Base-by-base conservation (phyloP, 2,113 vertebrate species). In the Oceanites oceanicus region DNA sequence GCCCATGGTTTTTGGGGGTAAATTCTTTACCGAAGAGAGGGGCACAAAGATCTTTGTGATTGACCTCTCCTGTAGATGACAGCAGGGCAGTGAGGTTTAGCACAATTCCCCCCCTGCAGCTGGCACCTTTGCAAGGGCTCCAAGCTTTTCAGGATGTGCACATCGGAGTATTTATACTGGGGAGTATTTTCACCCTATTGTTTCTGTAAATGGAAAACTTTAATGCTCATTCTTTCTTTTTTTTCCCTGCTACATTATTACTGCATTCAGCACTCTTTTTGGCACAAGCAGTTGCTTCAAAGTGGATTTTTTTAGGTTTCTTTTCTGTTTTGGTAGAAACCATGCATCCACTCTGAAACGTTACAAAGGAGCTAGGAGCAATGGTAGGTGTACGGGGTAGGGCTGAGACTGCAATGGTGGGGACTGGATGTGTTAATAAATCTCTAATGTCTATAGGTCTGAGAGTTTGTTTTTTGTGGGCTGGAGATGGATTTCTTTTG, bases 91-190 rank as follows among this genome's bases (percentile, higher is more conserved):
- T 25, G 56, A 78, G 10, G 8, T 70, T 62, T 19, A 61, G 32
- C 34, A 56, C 13, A 27, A 8, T 4, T 23, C 0, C 5, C 4
- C 19, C 8, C 2, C 16, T 8, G 25, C 25, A 44, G 7, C 9
- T 26, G 25, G 22, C 14, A 53, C 17, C 29, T 75, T 34, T 7
- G 10, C 65, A 56, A 36, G 29, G 5, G 2, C 4, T 77, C 40
- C 13, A 27, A 55, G 5, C 0, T 55, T 77, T 71, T 81, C 36
- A 71, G 25, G 9, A 29, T 45, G 8, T 26, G 13, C 4, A 29
- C 5, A 3, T 71, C 40, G 44, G n/a, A 81, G 34, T 11, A 52
- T 19, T 55, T 32, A 12, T 53, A 20, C 14, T 66, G 85, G 8
- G 26, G 7, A 49, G 2, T 45, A 45, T 62, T 86, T 79, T 76